phyloP scores from a whole-genome alignment of 2,797 vertebrate genomes.

The Lagocephalus sceleratus region DNA sequence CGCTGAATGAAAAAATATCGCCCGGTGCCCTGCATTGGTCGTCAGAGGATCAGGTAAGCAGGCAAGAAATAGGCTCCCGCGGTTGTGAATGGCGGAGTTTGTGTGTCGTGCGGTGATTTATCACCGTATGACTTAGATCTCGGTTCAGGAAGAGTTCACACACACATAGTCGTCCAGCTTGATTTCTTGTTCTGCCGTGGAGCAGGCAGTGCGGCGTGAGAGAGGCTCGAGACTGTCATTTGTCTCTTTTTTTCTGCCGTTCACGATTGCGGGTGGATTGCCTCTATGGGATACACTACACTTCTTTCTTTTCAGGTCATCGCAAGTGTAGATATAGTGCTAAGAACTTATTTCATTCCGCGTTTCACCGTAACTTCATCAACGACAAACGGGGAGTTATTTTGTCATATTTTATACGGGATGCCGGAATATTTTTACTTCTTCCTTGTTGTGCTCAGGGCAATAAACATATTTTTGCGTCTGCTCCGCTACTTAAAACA shows the following conservation, averaged over 20 bases:
- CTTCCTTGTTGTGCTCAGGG: neutral
- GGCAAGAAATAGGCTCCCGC: conserved; percentile 88
- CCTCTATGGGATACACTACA: conserved; percentile 41
- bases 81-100: conserved; percentile 96
- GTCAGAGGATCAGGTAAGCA: conserved; percentile 98
- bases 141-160: conserved; percentile 99
- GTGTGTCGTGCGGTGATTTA: conserved; percentile 97
- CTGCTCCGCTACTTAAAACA: neutral
- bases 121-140: conserved; percentile 98
- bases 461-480: neutral
- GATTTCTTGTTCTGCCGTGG: conserved; percentile 62
- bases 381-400: conserved; percentile 14
- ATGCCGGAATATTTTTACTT: conserved; percentile 4
- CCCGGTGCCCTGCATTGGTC: conserved; percentile 87
- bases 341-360: conserved; percentile 51
- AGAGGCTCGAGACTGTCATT: conserved; percentile 57
- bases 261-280: conserved; percentile 50
- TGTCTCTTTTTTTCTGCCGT: conserved; percentile 58
- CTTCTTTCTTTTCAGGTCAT: conserved; percentile 40
- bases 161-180: conserved; percentile 61
- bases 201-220: conserved; percentile 52
- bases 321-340: conserved; percentile 38
- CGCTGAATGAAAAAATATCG: conserved; percentile 82
- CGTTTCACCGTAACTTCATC: conserved; percentile 17
- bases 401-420: conserved; percentile 12